These are phyloP conservation scores for Achatina immaculata DNA, from an alignment of 1,140 invertebrate species.

Conservation along the genomic window DNA sequence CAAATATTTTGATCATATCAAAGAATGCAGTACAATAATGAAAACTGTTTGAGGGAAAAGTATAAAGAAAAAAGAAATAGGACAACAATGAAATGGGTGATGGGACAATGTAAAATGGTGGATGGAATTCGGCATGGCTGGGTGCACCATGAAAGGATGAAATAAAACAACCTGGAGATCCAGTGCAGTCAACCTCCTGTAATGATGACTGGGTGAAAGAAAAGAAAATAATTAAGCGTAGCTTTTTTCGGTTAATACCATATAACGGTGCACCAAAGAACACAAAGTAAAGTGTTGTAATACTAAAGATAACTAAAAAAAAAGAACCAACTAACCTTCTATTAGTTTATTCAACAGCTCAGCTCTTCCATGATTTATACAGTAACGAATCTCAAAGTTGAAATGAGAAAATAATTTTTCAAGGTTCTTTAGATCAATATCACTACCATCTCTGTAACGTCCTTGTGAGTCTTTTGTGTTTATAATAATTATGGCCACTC, in stretches of 20 bases:
- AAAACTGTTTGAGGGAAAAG: too few relatives aligned
- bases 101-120: too few relatives aligned
- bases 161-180: background rate
- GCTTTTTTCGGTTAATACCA: background rate
- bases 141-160: background rate
- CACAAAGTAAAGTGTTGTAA: background rate
- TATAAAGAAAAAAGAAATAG: too few relatives aligned
- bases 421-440: background rate
- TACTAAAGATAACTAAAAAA: background rate
- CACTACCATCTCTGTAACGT: background rate
- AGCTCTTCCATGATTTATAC: background rate
- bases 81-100: too few relatives aligned
- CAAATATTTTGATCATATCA: too few relatives aligned
- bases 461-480: background rate
- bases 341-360: background rate
- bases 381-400: background rate
- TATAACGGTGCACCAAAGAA: background rate
- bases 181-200: background rate
- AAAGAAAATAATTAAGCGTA: background rate
- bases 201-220: background rate
- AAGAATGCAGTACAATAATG: too few relatives aligned
- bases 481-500: conserved; percentile 2
- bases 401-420: background rate
- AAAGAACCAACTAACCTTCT: background rate
- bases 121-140: too few relatives aligned